Evolutionary conservation across 2,113 vertebrate genomes (phyloP).

Genomic region (Silurus glanis): DNA sequence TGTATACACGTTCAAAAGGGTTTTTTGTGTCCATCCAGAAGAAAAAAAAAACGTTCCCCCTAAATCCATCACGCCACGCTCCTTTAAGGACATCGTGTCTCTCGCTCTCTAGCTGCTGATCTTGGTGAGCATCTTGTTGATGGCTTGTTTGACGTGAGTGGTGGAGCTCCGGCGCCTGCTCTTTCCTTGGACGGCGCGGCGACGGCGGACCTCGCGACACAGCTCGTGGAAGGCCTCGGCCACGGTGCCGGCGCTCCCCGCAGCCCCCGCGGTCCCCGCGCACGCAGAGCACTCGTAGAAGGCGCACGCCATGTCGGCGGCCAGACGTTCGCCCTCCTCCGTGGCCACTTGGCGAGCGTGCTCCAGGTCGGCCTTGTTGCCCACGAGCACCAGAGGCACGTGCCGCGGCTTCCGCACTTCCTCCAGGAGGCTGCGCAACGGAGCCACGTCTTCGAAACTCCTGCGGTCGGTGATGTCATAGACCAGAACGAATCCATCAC

Average conservation of each 20-base stretch:
- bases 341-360: conserved; percentile 91
- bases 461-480: conserved; percentile 96
- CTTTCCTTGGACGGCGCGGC: conserved; percentile 92
- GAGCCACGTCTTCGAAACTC: conserved; percentile 92
- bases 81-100: too few relatives aligned
- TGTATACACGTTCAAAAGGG: too few relatives aligned
- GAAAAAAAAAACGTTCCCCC: too few relatives aligned
- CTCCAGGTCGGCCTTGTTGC: conserved; percentile 96
- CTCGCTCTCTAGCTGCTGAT: conserved; percentile 87
- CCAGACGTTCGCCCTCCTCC: conserved; percentile 93
- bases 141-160: conserved; percentile 97
- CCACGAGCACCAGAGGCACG: conserved; percentile 89
- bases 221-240: conserved; percentile 92
- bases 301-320: conserved; percentile 90
- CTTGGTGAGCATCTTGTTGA: conserved; percentile 99
- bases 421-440: conserved; percentile 85
- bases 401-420: conserved; percentile 95
- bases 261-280: conserved; percentile 79
- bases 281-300: conserved; percentile 98
- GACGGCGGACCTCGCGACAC: conserved; percentile 87
- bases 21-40: too few relatives aligned
- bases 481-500: conserved; percentile 91
- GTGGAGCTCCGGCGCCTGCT: conserved; percentile 92
- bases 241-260: conserved; percentile 70
- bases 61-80: too few relatives aligned